phyloP scores from a whole-genome alignment of 2,797 vertebrate genomes.

The Hippopotamyrus pictus region DNA sequence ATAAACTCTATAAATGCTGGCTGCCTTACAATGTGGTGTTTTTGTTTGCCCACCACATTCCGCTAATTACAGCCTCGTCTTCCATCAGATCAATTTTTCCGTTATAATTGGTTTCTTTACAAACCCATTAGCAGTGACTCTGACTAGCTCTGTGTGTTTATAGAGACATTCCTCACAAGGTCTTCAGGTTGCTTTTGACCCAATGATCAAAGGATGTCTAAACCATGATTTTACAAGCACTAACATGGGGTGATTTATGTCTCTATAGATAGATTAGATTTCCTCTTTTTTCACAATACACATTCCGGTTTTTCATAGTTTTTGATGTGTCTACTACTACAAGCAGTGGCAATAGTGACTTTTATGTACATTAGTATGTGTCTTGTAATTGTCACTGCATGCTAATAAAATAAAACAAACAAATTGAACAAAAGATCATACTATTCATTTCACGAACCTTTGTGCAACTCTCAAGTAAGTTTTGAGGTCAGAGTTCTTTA shows the following conservation, averaged over 20 bases:
- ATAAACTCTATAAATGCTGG: background rate
- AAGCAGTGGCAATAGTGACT: background rate
- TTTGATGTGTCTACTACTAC: background rate
- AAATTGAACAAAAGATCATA: background rate
- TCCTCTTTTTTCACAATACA: slow-evolving; percentile 31
- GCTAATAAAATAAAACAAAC: background rate
- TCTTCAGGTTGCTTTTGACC: slow-evolving; percentile 35
- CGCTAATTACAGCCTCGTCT: slow-evolving; percentile 35
- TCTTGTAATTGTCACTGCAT: background rate
- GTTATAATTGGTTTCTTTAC: slow-evolving; percentile 38
- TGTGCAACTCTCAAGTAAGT: background rate
- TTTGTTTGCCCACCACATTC: slow-evolving; percentile 19
- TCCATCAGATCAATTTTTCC: slow-evolving; percentile 33
- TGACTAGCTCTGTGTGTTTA: slow-evolving; percentile 32
- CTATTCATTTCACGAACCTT: background rate
- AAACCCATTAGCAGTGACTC: slow-evolving; percentile 29
- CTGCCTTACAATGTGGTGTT: slow-evolving; percentile 9
- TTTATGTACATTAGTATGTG: background rate
- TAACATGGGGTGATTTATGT: slow-evolving; percentile 35
- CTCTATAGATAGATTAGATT: slow-evolving; percentile 33
- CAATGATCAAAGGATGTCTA: slow-evolving; percentile 40
- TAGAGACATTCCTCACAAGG: slow-evolving; percentile 31
- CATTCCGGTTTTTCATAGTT: slow-evolving; percentile 26
- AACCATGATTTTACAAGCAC: slow-evolving; percentile 35
- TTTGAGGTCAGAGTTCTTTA: background rate